These are phyloP conservation scores for Brachypteracias leptosomus DNA, from an alignment of 2,113 vertebrate genomes.

Conservation along the genomic window DNA sequence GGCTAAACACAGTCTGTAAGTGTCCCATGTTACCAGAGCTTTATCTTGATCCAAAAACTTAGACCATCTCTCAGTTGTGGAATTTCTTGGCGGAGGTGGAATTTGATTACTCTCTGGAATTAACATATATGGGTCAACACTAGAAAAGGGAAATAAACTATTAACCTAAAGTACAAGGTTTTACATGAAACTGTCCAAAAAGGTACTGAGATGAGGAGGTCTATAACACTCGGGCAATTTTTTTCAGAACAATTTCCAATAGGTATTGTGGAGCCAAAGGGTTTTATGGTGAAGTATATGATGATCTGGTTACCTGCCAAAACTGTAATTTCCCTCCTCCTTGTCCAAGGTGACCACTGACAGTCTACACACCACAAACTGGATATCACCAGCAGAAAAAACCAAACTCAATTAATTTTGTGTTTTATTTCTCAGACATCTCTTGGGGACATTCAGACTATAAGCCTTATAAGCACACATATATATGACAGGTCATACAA, in stretches of 20 bases:
- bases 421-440: neutral
- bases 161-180: neutral
- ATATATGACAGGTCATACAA: neutral
- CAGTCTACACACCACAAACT: neutral
- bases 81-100: neutral
- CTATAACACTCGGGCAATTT: neutral
- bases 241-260: neutral
- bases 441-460: neutral
- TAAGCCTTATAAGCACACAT: accelerated
- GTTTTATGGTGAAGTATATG: neutral
- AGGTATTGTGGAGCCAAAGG: neutral
- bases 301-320: neutral
- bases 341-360: neutral
- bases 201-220: neutral
- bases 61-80: neutral
- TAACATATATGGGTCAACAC: neutral
- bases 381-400: neutral
- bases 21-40: neutral
- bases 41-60: neutral
- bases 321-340: neutral
- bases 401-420: neutral
- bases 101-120: neutral
- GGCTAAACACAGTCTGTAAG: neutral
- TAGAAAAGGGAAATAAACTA: neutral
- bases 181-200: neutral